A percentile compares a stretch with the other conserved stretches of the same genome.
phyloP scores from a whole-genome alignment of 23 tunicate genomes.

The Trididemnum nubilum region DNA sequence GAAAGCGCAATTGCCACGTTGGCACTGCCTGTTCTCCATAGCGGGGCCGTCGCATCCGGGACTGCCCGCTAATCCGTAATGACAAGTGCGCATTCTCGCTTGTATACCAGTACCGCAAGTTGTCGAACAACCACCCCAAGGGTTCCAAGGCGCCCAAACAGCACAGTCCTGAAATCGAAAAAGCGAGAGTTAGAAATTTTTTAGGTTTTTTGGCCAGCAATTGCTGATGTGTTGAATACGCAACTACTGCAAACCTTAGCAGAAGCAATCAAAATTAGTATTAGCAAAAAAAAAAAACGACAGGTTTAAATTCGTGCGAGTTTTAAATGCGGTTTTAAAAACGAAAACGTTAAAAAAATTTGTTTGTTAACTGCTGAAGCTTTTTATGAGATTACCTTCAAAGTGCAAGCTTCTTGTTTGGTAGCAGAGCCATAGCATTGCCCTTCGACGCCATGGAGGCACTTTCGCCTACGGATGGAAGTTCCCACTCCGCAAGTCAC shows the following conservation, averaged over 20 bases:
- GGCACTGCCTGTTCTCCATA: conserved; percentile 17
- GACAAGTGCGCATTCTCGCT: conserved; percentile 1
- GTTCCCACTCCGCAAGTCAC: conserved; percentile 67
- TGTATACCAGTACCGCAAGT: conserved; percentile 24
- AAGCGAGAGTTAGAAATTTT: too few species aligned
- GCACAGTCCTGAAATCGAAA: conserved; percentile 44
- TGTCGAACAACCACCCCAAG: conserved; percentile 28
- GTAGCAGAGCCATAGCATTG: conserved; percentile 19
- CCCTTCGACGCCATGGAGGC: conserved; percentile 38
- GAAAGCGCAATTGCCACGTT: not conserved
- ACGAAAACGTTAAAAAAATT: too few species aligned
- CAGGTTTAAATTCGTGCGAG: too few species aligned
- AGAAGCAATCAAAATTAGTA: too few species aligned
- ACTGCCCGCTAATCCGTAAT: conserved; percentile 24
- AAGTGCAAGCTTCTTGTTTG: conserved; percentile 1
- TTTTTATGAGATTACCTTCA: not conserved
- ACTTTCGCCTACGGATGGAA: conserved; percentile 40
- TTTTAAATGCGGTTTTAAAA: too few species aligned
- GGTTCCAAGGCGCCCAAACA: conserved; percentile 29
- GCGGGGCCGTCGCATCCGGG: conserved; percentile 12
- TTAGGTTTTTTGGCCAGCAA: too few species aligned
- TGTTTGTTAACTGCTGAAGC: too few species aligned
- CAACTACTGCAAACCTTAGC: too few species aligned
- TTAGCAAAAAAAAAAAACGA: too few species aligned
- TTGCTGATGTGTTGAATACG: too few species aligned